These are phyloP conservation scores for Phalacrocorax pelagicus DNA, from an alignment of 2,113 vertebrate species.

Conservation along the genomic window DNA sequence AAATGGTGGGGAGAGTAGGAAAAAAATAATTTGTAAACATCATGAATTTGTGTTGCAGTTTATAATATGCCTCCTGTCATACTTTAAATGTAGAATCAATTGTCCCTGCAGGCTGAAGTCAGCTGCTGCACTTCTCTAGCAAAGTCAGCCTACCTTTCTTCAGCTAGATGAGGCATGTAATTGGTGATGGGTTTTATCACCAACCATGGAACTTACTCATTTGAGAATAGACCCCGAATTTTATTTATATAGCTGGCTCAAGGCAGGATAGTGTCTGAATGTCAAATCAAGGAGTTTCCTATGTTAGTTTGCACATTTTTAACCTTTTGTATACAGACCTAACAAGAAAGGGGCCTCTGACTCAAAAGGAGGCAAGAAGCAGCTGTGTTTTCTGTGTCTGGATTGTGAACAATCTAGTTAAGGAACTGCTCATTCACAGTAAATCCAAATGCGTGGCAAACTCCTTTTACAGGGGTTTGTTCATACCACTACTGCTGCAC, in stretches of 20 bases:
- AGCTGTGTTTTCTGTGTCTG: neutral
- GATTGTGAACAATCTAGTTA: neutral
- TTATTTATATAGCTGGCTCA: neutral
- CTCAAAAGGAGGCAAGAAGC: neutral
- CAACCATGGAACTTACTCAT: neutral
- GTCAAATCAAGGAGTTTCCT: neutral
- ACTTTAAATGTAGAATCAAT: neutral
- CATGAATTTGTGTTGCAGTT: neutral
- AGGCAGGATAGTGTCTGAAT: neutral
- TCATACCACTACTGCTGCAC: neutral
- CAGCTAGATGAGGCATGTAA: conserved; percentile 37
- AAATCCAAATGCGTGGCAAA: neutral
- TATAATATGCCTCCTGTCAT: neutral
- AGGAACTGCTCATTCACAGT: neutral
- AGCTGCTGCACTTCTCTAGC: neutral
- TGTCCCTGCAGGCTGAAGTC: neutral
- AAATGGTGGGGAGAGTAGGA: neutral
- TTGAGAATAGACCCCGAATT: neutral
- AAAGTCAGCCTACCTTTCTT: conserved; percentile 33
- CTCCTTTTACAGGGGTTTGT: neutral
- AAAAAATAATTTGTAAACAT: neutral
- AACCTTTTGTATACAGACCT: neutral
- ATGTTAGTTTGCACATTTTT: neutral
- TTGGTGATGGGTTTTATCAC: neutral
- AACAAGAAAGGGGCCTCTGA: neutral